phyloP scores from a whole-genome alignment of 1,140 invertebrate genomes.

The Monochamus saltuarius region DNA sequence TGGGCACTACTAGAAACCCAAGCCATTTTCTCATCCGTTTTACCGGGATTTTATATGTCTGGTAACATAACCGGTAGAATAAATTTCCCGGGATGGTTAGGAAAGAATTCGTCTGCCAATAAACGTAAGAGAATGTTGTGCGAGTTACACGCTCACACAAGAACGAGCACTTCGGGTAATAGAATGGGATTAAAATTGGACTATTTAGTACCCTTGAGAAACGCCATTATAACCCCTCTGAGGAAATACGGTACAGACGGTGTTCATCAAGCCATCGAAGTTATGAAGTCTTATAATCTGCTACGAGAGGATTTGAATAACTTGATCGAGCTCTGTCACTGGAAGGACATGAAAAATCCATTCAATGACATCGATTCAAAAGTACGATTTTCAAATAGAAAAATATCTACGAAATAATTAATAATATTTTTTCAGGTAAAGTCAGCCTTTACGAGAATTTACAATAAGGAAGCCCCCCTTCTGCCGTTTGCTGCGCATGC shows the following conservation, averaged over 20 bases:
- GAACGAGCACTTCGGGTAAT: slow-evolving; percentile 75
- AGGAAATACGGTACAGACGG: slow-evolving; percentile 68
- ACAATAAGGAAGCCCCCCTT: slow-evolving; percentile 79
- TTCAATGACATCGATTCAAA: slow-evolving; percentile 77
- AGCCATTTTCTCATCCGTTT: slow-evolving; percentile 87
- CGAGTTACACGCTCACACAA: slow-evolving; percentile 80
- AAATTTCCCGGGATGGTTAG: slow-evolving; percentile 93
- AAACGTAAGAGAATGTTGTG: slow-evolving; percentile 83
- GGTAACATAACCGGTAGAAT: slow-evolving; percentile 72
- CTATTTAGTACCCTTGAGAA: slow-evolving; percentile 73
- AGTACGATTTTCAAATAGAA: slow-evolving; percentile 53
- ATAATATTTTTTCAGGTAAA: slow-evolving; percentile 67
- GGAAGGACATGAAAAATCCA: slow-evolving; percentile 77
- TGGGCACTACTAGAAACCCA: slow-evolving; percentile 92
- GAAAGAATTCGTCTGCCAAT: slow-evolving; percentile 84
- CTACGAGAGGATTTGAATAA: slow-evolving; percentile 89
- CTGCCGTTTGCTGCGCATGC: slow-evolving; percentile 69
- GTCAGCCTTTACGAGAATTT: slow-evolving; percentile 86
- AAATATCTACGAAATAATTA: too few species aligned
- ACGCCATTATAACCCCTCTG: slow-evolving; percentile 75
- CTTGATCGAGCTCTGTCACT: slow-evolving; percentile 79
- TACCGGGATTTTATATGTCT: slow-evolving; percentile 84
- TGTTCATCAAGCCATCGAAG: slow-evolving; percentile 69
- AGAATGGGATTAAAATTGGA: slow-evolving; percentile 79
- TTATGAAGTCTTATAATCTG: slow-evolving; percentile 83